These are phyloP conservation scores for Rhaphigaster nebulosa DNA, from an alignment of 2,888 invertebrate species.

Conservation along the genomic window DNA sequence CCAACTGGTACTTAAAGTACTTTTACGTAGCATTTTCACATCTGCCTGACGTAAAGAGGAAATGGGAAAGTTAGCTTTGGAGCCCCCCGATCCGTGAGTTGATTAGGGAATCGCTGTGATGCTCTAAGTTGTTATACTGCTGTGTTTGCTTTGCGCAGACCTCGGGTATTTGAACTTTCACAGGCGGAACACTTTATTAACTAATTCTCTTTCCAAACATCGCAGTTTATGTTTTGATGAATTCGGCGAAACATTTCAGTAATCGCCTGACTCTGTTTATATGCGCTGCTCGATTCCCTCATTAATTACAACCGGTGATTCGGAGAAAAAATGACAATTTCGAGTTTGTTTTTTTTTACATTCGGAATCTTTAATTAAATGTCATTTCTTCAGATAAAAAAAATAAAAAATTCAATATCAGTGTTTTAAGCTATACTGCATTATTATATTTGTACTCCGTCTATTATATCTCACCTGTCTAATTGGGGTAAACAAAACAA, in stretches of 20 bases:
- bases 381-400: too few species aligned
- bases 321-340: too few species aligned
- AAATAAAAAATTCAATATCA: too few species aligned
- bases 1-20: not conserved
- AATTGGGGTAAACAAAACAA: too few species aligned
- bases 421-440: too few species aligned
- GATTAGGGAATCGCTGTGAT: constrained; percentile 5
- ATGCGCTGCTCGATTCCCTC: not conserved
- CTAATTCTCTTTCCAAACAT: constrained; percentile 11
- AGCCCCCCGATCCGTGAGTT: not conserved
- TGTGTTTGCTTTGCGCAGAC: not conserved
- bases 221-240: constrained; percentile 1
- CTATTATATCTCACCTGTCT: too few species aligned
- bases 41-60: not conserved
- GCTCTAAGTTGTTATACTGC: not conserved
- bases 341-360: too few species aligned
- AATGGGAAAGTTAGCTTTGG: not conserved
- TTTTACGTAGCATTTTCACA: not conserved
- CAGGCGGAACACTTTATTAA: constrained; percentile 10
- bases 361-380: too few species aligned
- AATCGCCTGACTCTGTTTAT: not conserved
- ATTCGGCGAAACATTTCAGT: not conserved
- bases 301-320: too few species aligned
- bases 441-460: too few species aligned
- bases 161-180: constrained; percentile 3